phyloP scores from a whole-genome alignment of 2,113 vertebrate genomes.

The Hemicordylus capensis region DNA sequence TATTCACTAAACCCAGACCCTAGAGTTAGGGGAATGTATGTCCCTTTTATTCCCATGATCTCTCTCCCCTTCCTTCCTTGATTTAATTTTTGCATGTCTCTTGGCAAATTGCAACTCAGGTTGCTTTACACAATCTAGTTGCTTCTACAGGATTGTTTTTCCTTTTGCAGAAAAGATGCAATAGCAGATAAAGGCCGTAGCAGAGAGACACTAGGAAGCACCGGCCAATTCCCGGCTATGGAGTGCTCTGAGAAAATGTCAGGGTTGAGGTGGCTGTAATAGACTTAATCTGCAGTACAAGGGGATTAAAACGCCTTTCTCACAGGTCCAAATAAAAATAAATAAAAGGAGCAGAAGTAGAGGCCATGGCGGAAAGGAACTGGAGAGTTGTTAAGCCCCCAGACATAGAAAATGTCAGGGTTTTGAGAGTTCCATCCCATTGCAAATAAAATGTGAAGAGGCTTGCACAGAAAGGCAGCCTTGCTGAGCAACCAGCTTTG shows the following conservation, averaged over 20 bases:
- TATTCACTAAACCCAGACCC: fast-evolving
- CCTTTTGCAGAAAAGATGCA: slow-evolving; percentile 39
- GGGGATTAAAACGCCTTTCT: slow-evolving; percentile 64
- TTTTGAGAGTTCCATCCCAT: slow-evolving; percentile 34
- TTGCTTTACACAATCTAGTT: not conserved
- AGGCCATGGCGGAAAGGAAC: slow-evolving; percentile 6
- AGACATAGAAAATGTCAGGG: slow-evolving; percentile 43
- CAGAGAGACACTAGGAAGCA: slow-evolving; percentile 40
- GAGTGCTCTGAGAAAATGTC: slow-evolving; percentile 66
- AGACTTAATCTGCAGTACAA: slow-evolving; percentile 66
- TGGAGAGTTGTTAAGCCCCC: slow-evolving; percentile 54
- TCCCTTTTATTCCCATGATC: slow-evolving; percentile 1
- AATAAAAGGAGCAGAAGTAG: slow-evolving; percentile 2
- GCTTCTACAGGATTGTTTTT: too few species aligned
- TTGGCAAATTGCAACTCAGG: slow-evolving; percentile 35
- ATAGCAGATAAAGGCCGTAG: slow-evolving; percentile 54
- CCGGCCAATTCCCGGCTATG: slow-evolving; percentile 60
- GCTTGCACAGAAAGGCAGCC: slow-evolving; percentile 31
- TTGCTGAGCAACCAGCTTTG: slow-evolving; percentile 8
- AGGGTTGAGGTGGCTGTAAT: slow-evolving; percentile 46
- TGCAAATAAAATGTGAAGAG: slow-evolving; percentile 50
- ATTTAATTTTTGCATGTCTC: slow-evolving; percentile 39
- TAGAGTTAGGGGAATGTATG: not conserved
- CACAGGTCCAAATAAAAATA: slow-evolving; percentile 47
- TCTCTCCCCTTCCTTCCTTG: slow-evolving; percentile 28